Evolutionary conservation across 23 tunicate genomes (phyloP), one percentile per base, ranked within the genome.

Genomic region (Trididemnum nubilum): DNA sequence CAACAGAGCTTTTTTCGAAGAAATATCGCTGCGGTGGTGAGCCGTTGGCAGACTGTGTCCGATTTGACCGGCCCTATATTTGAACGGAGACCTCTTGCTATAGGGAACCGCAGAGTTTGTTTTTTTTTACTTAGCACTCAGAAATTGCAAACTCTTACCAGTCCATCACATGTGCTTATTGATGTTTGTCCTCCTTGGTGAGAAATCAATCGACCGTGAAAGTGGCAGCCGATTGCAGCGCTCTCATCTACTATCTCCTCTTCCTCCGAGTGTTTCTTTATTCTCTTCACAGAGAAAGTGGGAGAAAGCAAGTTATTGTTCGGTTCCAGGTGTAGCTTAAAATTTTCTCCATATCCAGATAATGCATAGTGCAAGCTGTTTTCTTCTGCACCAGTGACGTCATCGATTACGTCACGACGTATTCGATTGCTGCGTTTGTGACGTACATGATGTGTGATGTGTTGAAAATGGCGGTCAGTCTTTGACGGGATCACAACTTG

Each of bases 161-260:
- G 39, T 36, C 97, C 97, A 9, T 74, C 75, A 57, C 97, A 92
- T 1, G 87, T 83, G 86, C 92, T 92, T 74, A 92, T 72, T 0
- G 92, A 92, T 0, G 63, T 78, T 23, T 60, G 23, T 33, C 50
- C 78, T 59, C 80, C 86, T 24, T 33, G 29, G 78, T 92, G 97
- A 2, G 97, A 92, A 70, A 77, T n/a, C 78, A 92, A 31, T 1
- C 81, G 64, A n/a, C 92, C 97, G 27, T 72, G 78, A 50, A 80
- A 92, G 63, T 92, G 97, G 57, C 97, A 92, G 23, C 83, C 92
- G 39, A 65, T 21, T 27, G 84, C 76, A n/a, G 72, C 82, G 24
- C 60, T 65, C 33, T 50, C 72, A 36, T 81, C 96, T 34, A 28
- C 34, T 26, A 58, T 30, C 71, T 90, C 96, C 49, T 73, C 82